Conservation (phyloP, 2,797 vertebrate genomes). For the Cottoperca gobio region DNA sequence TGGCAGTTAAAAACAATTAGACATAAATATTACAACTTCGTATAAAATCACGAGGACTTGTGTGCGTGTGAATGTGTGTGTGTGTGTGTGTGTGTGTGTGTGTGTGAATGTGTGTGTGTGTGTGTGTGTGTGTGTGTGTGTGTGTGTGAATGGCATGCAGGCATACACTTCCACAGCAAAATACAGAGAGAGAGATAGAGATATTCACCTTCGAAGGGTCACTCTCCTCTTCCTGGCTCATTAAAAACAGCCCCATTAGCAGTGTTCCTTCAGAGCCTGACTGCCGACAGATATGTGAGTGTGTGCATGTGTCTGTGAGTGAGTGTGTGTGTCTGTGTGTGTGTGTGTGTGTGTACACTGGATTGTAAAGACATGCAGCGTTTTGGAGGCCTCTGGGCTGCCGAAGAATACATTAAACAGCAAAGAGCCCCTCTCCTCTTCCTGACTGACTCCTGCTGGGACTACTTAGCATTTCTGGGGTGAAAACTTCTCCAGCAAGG, state of each 20-base stretch:
- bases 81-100: conserved; percentile 17
- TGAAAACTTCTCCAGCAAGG: conserved; percentile 87
- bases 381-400: conserved; percentile 82
- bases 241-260: conserved; percentile 86
- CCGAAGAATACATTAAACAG: conserved; percentile 84
- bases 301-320: conserved; percentile 47
- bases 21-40: conserved; percentile 69
- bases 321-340: conserved; percentile 30
- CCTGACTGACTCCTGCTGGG: conserved; percentile 88
- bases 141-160: conserved; percentile 48
- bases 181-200: conserved; percentile 71
- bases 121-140: conserved; percentile 13
- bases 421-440: conserved; percentile 79
- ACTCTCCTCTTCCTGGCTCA: conserved; percentile 83
- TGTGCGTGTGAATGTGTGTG: not conserved
- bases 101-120: conserved; percentile 16
- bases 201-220: conserved; percentile 84
- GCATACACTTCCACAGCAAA: conserved; percentile 57
- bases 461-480: conserved; percentile 89
- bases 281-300: conserved; percentile 77
- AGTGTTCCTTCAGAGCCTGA: conserved; percentile 80
- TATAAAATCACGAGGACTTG: conserved; percentile 52
- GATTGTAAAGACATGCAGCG: conserved; percentile 73
- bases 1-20: conserved; percentile 76
- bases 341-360: conserved; percentile 54